These are phyloP conservation scores for Gerris lacustris DNA, from an alignment of 2,888 invertebrate species.

Conservation along the genomic window DNA sequence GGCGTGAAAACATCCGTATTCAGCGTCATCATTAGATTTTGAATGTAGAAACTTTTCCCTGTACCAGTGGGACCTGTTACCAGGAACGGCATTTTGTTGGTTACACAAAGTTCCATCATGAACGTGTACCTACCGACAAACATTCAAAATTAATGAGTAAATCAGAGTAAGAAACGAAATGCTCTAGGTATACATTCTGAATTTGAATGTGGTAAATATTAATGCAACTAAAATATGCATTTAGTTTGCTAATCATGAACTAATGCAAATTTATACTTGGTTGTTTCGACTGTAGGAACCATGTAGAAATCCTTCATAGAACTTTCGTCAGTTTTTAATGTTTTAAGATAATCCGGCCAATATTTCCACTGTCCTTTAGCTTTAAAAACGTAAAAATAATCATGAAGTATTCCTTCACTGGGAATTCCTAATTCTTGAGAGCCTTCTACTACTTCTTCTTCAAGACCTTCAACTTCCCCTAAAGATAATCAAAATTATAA, in stretches of 20 bases:
- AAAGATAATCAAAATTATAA: background rate
- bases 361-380: conserved; percentile 77
- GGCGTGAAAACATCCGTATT: conserved; percentile 58
- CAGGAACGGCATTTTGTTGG: conserved; percentile 52
- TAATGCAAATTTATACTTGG: conserved; percentile 37
- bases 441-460: background rate
- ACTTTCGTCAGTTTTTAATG: conserved; percentile 43
- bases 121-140: conserved; percentile 49
- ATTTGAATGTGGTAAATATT: too few relatives aligned
- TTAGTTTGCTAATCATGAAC: too few relatives aligned
- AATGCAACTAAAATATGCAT: too few relatives aligned
- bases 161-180: too few relatives aligned
- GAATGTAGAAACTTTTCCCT: conserved; percentile 72
- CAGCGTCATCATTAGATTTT: conserved; percentile 56
- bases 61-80: conserved; percentile 76
- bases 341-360: conserved; percentile 63
- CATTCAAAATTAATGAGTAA: background rate
- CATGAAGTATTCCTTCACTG: conserved; percentile 61
- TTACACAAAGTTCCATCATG: conserved; percentile 63
- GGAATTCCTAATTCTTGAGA: conserved; percentile 56
- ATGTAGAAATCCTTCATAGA: conserved; percentile 44
- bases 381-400: conserved; percentile 69
- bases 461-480: background rate
- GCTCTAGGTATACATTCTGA: too few relatives aligned
- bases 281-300: conserved; percentile 77